Evolutionary conservation across 2,797 vertebrate genomes (phyloP), one percentile per base, ranked within the genome.

Genomic region (Pristis pectinata): DNA sequence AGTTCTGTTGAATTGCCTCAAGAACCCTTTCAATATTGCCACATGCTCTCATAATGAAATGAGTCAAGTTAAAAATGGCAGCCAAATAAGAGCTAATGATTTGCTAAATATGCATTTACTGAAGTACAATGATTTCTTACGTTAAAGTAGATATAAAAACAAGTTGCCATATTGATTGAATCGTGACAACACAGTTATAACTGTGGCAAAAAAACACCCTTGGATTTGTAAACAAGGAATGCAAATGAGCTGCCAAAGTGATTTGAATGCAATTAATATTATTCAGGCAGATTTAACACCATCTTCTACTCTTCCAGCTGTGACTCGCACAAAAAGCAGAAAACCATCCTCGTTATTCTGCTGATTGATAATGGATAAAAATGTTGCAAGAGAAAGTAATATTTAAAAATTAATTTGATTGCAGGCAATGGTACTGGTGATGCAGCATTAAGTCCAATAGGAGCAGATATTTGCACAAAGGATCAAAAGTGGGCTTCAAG

Each of bases 401-500:
- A 76, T 76, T 53, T 94, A 41, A 91, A 89, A 89, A 91, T 67
- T 37, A 53, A 44, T 94, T 93, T 94, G 44, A 9, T 95, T 96
- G 96, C 95, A 97, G 96, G 6, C 95, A 95, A 94, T 92, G 95
- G 83, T 95, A 92, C 94, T 96, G 94, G 76, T 96, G 95, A 96
- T 94, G 95, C 94, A 49, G 93, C 95, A 89, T 64, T 94, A 74
- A 95, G 95, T 77, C 95, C 95, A 94, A 96, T 96, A 95, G 95
- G 95, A 95, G 64, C 37, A 93, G 56, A 95, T 95, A 56, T 37
- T 83, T 70, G 8, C 17, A 83, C 8, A 94, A 82, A 82, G 95
- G 97, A 97, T 95, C 95, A 96, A 85, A 97, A 95, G 72, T 95
- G 53, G 30, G 95, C 94, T 56, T 95, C 95, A 93, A 96, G 96